These are phyloP conservation scores for Morpho helenor DNA, from an alignment of 2,888 invertebrate species.

Conservation along the genomic window DNA sequence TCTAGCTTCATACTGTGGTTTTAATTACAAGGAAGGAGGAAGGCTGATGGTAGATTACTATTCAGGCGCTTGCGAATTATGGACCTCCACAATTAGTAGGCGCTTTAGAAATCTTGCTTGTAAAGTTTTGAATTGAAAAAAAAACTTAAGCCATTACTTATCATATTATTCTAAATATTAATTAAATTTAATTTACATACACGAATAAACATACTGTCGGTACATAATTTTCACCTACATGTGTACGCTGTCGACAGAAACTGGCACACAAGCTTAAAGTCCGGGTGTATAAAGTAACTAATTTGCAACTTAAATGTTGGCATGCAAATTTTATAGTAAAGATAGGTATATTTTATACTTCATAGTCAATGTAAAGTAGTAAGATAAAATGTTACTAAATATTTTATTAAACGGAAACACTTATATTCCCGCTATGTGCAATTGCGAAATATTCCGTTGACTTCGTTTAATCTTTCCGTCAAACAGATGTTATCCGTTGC, in stretches of 20 bases:
- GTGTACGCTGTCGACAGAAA: slow-evolving; percentile 11
- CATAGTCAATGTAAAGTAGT: slow-evolving; percentile 39
- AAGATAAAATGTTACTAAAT: slow-evolving; percentile 35
- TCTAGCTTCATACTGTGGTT: too few species aligned
- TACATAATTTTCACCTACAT: slow-evolving; percentile 7
- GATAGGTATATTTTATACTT: slow-evolving; percentile 41
- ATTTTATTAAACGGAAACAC: slow-evolving; percentile 22
- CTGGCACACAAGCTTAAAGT: slow-evolving; percentile 20
- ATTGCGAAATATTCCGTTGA: slow-evolving; percentile 17
- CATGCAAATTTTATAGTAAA: slow-evolving; percentile 42
- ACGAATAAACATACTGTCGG: neutral
- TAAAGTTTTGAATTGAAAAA: slow-evolving; percentile 2
- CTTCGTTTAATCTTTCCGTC: slow-evolving; percentile 61
- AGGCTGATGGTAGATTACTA: slow-evolving; percentile 47
- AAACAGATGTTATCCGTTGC: slow-evolving; percentile 64
- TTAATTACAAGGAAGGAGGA: slow-evolving; percentile 29
- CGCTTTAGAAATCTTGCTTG: slow-evolving; percentile 48
- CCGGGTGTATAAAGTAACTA: slow-evolving; percentile 33
- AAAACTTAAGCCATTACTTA: neutral
- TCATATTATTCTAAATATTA: neutral
- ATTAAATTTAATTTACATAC: neutral
- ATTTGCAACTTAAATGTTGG: slow-evolving; percentile 39
- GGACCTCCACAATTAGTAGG: slow-evolving; percentile 69
- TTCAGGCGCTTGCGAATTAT: slow-evolving; percentile 65
- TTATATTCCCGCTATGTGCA: slow-evolving; percentile 11